Conservation (phyloP, 2,113 vertebrate genomes). For the Steatornis caripensis region DNA sequence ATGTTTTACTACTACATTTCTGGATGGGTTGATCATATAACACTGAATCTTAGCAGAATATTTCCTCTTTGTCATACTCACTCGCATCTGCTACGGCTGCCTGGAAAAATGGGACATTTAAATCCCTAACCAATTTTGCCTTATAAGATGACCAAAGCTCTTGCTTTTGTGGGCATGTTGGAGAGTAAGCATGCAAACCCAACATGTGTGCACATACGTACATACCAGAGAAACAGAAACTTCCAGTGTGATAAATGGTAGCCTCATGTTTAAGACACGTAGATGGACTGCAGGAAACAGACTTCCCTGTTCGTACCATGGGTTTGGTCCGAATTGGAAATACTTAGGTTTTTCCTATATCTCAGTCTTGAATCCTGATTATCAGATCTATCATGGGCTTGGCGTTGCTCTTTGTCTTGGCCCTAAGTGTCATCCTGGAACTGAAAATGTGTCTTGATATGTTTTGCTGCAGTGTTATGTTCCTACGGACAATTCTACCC, state of each 20-base stretch:
- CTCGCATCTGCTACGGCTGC: not conserved
- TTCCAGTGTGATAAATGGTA: not conserved
- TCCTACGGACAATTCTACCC: not conserved
- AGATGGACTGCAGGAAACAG: not conserved
- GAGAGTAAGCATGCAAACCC: not conserved
- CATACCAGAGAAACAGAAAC: not conserved
- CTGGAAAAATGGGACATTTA: not conserved
- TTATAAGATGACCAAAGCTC: not conserved
- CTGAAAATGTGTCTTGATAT: not conserved
- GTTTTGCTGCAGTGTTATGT: not conserved
- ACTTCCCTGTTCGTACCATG: not conserved
- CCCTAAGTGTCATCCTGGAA: not conserved
- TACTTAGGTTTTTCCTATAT: not conserved
- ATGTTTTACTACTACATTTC: not conserved
- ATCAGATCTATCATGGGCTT: not conserved
- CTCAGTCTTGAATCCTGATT: not conserved
- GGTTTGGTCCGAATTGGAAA: not conserved
- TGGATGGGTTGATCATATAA: not conserved
- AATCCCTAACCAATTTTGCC: not conserved
- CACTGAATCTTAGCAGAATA: not conserved
- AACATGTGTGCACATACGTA: not conserved
- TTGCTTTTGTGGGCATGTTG: not conserved
- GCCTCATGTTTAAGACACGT: accelerated
- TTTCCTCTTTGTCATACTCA: not conserved
- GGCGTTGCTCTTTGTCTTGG: not conserved